A percentile compares a stretch with the other conserved stretches of the same genome.
phyloP scores from a whole-genome alignment of 2,113 vertebrate genomes.

The Paramormyrops kingsleyae region DNA sequence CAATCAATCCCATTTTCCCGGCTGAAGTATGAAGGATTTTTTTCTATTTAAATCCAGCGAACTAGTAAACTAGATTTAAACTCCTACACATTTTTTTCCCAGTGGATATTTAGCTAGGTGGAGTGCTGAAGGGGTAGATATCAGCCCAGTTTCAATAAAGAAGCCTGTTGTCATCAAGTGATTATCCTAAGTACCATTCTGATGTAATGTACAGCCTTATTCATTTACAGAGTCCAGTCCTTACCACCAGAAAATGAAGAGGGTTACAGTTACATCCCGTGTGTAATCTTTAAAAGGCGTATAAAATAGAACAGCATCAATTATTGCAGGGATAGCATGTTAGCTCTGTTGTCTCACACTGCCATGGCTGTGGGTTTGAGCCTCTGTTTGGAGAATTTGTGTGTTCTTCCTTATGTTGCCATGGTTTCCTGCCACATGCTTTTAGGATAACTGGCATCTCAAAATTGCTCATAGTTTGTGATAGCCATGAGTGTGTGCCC shows the following conservation, averaged over 20 bases:
- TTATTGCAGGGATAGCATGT: neutral
- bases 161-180: neutral
- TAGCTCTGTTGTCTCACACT: neutral
- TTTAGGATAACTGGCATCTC: neutral
- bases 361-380: neutral
- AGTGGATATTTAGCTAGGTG: neutral
- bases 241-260: neutral
- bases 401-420: neutral
- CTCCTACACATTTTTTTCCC: neutral
- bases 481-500: neutral
- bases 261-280: neutral
- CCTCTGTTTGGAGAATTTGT: neutral
- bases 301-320: neutral
- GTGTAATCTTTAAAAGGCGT: neutral
- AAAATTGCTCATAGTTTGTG: neutral
- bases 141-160: neutral
- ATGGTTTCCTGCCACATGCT: neutral
- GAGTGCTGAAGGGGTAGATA: neutral
- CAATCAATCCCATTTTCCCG: neutral
- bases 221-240: neutral
- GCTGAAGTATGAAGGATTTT: neutral
- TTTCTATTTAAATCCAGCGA: neutral
- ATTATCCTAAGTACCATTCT: neutral
- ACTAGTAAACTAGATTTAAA: neutral
- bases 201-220: neutral